Percentiles rank a stretch among this genome's conserved stretches.
These are phyloP conservation scores for Melitaea cinxia DNA, from an alignment of 1,140 invertebrate genomes.

Conservation along the genomic window DNA sequence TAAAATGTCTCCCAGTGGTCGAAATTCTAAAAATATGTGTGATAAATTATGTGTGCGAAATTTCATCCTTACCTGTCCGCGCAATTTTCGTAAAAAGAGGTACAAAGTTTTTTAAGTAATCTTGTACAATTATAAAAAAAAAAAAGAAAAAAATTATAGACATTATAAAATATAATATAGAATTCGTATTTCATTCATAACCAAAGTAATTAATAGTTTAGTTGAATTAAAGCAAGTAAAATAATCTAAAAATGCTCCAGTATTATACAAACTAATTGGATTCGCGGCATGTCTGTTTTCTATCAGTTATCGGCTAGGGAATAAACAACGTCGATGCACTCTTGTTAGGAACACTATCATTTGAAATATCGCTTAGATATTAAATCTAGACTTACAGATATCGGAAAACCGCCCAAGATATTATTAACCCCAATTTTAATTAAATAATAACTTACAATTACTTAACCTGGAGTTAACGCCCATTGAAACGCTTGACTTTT, in stretches of 20 bases:
- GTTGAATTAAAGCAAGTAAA: background rate
- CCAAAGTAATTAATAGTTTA: too few relatives aligned
- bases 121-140: too few relatives aligned
- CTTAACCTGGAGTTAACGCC: slow-evolving; percentile 75
- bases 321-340: background rate
- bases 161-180: too few relatives aligned
- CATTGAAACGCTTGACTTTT: slow-evolving; percentile 62
- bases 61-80: too few relatives aligned
- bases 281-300: background rate
- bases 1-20: too few relatives aligned
- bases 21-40: too few relatives aligned
- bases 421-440: slow-evolving; percentile 70
- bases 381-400: background rate
- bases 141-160: too few relatives aligned
- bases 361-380: background rate
- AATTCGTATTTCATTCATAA: too few relatives aligned
- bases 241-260: background rate
- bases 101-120: too few relatives aligned
- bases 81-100: too few relatives aligned
- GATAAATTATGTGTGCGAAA: too few relatives aligned
- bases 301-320: background rate
- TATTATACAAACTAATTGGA: background rate
- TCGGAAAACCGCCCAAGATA: slow-evolving; percentile 13
- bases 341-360: background rate
- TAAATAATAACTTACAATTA: slow-evolving; percentile 67